These are phyloP conservation scores for Pristionchus japonicus DNA, from an alignment of 2,888 invertebrate species.

Conservation along the genomic window DNA sequence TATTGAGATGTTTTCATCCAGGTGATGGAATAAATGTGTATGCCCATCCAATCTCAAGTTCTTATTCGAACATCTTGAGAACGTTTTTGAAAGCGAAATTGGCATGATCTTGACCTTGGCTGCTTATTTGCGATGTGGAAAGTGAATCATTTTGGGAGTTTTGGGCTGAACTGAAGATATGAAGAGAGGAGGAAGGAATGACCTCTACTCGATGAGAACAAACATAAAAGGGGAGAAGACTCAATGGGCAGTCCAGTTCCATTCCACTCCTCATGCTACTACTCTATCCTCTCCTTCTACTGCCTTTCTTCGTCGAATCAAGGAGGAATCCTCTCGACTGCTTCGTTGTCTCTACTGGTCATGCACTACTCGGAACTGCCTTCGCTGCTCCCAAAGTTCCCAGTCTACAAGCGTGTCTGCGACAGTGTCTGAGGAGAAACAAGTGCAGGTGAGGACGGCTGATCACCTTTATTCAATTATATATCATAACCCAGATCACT, in stretches of 20 bases:
- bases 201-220: constrained; percentile 17
- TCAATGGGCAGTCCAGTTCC: constrained; percentile 23
- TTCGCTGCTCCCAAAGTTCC: constrained; percentile 22
- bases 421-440: background rate
- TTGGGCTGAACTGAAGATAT: background rate
- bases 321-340: constrained; percentile 15
- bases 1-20: constrained; percentile 1
- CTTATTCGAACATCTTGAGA: background rate
- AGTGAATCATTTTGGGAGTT: constrained; percentile 9
- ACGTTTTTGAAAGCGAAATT: constrained; percentile 14
- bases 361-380: constrained; percentile 34
- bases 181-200: constrained; percentile 8
- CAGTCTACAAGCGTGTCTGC: constrained; percentile 3
- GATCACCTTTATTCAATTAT: background rate
- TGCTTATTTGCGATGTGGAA: background rate
- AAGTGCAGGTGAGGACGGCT: constrained; percentile 27
- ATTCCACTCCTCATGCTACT: constrained; percentile 19
- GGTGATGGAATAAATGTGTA: background rate
- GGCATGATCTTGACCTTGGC: constrained; percentile 35
- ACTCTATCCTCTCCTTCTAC: background rate
- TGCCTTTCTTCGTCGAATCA: background rate
- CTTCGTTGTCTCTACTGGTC: background rate
- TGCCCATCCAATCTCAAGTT: background rate
- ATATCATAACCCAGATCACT: background rate
- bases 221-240: constrained; percentile 35